phyloP scores from a whole-genome alignment of 2,888 invertebrate genomes.

The Eremobia ochroleuca region DNA sequence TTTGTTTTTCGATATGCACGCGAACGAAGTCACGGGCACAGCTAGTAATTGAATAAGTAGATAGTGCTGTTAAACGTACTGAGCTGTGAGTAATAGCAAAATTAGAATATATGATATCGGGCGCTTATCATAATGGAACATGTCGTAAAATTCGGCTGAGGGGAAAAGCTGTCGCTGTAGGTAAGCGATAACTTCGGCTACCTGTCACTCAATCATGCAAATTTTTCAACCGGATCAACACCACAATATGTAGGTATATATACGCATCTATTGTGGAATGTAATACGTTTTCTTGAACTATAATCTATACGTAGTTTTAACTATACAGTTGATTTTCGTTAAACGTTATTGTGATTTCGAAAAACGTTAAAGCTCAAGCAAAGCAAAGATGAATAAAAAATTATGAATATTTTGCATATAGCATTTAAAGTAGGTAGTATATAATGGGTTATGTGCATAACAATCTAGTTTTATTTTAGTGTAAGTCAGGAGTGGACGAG shows the following conservation, averaged over 20 bases:
- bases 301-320: not conserved
- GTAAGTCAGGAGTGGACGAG: conserved; percentile 28
- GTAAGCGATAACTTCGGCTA: conserved; percentile 33
- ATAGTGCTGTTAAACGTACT: not conserved
- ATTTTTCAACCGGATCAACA: conserved; percentile 13
- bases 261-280: not conserved
- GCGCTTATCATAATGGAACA: conserved; percentile 46
- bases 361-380: not conserved
- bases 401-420: not conserved
- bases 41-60: conserved; percentile 9
- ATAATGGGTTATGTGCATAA: conserved; percentile 28
- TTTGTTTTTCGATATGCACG: not conserved
- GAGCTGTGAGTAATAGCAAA: conserved; percentile 11
- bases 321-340: not conserved
- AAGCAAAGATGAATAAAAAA: not conserved
- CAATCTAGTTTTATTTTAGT: conserved; percentile 50
- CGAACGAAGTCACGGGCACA: not conserved
- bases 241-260: not conserved
- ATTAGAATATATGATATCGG: conserved; percentile 29
- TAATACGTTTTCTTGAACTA: conserved; percentile 8
- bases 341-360: no score
- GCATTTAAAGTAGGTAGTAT: not conserved
- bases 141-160: conserved; percentile 30
- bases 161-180: conserved; percentile 27
- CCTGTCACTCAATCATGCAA: conserved; percentile 34